Conservation (phyloP, 2,888 invertebrate genomes). For the Eilema griseolum region DNA sequence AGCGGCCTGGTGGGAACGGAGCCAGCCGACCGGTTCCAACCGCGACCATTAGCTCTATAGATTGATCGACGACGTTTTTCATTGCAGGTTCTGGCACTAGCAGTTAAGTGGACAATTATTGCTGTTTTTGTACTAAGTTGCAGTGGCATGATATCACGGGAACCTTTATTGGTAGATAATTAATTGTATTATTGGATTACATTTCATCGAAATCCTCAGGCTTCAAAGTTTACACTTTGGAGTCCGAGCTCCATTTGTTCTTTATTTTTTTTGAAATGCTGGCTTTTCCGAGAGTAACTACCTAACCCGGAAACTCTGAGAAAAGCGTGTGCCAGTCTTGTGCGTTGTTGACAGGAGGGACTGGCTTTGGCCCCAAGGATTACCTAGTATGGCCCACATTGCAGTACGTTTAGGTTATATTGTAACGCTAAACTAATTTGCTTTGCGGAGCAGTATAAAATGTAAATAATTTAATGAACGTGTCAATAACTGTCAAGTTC, state of each 20-base stretch:
- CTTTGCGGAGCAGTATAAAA: not conserved
- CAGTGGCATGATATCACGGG: not conserved
- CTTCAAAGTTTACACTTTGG: no score
- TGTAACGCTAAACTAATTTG: no score
- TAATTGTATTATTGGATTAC: not conserved
- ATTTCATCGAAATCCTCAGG: not conserved
- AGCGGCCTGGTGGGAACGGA: conserved; percentile 21
- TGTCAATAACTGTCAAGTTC: not conserved
- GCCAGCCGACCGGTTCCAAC: conserved; percentile 11
- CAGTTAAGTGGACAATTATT: not conserved
- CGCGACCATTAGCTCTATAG: conserved; percentile 9
- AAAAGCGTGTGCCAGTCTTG: no score
- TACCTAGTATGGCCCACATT: no score
- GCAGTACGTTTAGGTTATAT: no score
- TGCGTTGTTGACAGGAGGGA: no score
- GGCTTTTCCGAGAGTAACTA: no score
- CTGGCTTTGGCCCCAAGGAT: no score
- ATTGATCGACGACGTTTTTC: conserved; percentile 13
- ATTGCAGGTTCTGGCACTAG: not conserved
- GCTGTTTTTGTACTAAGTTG: not conserved
- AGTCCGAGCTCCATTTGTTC: no score
- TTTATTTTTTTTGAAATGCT: no score
- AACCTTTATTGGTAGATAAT: not conserved
- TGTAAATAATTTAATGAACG: no score
- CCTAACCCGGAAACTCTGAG: no score